phyloP scores from a whole-genome alignment of 2,888 invertebrate genomes.

The Oscheius sp. region DNA sequence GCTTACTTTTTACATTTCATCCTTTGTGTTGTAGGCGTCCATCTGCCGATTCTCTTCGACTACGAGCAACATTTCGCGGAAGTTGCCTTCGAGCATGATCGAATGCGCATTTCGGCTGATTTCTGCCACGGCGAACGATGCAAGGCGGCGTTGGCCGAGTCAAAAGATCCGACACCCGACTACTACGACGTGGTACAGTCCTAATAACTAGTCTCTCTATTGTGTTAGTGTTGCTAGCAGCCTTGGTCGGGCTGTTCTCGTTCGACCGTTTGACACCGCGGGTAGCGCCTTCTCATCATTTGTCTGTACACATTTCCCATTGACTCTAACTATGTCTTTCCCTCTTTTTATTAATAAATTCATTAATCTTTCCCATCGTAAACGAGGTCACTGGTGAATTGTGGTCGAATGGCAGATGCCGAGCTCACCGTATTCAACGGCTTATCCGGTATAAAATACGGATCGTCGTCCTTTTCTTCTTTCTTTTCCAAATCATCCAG shows the following conservation, averaged over 20 bases:
- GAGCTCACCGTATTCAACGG: constrained; percentile 12
- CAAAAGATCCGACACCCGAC: constrained; percentile 65
- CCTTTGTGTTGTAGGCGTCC: constrained; percentile 63
- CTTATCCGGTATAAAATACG: constrained; percentile 18
- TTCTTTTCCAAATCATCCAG: constrained; percentile 27
- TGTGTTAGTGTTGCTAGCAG: constrained; percentile 25
- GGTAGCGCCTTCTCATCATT: constrained; percentile 31
- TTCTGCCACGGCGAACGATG: constrained; percentile 70
- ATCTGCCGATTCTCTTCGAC: constrained; percentile 70
- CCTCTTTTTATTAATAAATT: constrained; percentile 22
- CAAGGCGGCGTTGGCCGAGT: constrained; percentile 53
- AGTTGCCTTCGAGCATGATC: constrained; percentile 67
- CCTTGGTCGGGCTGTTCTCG: background rate
- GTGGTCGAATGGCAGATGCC: constrained; percentile 2
- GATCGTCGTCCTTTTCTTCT: constrained; percentile 23
- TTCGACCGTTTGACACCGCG: constrained; percentile 21
- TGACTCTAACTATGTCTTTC: constrained; percentile 12
- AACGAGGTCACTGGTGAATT: constrained; percentile 20
- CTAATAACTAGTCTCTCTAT: constrained; percentile 36
- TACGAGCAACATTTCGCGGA: constrained; percentile 66
- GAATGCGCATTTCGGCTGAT: constrained; percentile 63
- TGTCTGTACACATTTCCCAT: constrained; percentile 16
- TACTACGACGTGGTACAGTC: constrained; percentile 69
- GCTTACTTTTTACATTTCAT: background rate
- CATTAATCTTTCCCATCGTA: constrained; percentile 16